Conservation (phyloP, 2,888 invertebrate genomes). For the Hemithea aestivaria region DNA sequence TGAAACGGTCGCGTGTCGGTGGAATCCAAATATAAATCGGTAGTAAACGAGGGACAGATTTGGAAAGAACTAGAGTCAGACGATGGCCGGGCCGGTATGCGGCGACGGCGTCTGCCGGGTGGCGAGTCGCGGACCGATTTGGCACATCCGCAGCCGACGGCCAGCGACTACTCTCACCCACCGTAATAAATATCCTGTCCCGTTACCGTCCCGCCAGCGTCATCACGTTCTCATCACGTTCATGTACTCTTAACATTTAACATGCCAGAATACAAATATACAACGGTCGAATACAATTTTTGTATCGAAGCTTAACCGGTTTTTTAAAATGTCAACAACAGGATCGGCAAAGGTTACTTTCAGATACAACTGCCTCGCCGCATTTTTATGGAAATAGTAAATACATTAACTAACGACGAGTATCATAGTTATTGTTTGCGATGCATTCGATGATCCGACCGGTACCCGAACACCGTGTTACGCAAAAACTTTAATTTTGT, state of each 20-base stretch:
- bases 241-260: conserved; percentile 37
- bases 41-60: conserved; percentile 42
- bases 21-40: conserved; percentile 40
- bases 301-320: conserved; percentile 25
- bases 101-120: conserved; percentile 70
- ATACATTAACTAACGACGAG: conserved; percentile 14
- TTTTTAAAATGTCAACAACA: conserved; percentile 33
- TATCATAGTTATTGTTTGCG: conserved; percentile 56
- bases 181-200: conserved; percentile 69
- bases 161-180: conserved; percentile 43
- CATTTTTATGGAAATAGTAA: conserved; percentile 9
- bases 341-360: conserved; percentile 19
- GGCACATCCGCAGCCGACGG: conserved; percentile 74
- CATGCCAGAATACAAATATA: conserved; percentile 25
- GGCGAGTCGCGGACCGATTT: conserved; percentile 68
- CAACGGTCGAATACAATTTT: conserved; percentile 33
- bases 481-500: conserved; percentile 62
- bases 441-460: conserved; percentile 53
- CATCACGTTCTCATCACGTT: conserved; percentile 28
- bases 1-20: conserved; percentile 34
- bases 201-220: conserved; percentile 38
- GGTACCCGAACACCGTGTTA: conserved; percentile 59
- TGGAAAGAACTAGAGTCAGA: conserved; percentile 49
- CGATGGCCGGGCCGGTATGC: conserved; percentile 72
- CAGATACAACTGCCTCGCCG: conserved; percentile 48